phyloP scores from a whole-genome alignment of 2,888 invertebrate species.

The Stenichneumon culpator region DNA sequence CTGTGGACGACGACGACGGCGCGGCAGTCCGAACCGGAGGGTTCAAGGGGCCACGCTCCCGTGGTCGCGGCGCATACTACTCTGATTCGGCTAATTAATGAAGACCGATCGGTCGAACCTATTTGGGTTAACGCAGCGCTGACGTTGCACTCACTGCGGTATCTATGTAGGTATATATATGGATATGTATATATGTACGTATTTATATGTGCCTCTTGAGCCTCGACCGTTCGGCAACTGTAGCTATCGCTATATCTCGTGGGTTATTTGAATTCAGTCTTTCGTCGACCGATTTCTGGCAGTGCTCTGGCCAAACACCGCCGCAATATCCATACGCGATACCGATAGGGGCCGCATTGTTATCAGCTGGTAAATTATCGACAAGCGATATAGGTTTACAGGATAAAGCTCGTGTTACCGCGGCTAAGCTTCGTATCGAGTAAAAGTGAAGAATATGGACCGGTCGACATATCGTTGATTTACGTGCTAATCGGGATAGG shows the following conservation, averaged over 20 bases:
- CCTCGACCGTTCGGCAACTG: constrained; percentile 10
- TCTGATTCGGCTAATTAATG: constrained; percentile 80
- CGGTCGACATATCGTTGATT: neutral
- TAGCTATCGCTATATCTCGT: neutral
- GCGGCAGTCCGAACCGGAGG: constrained; percentile 47
- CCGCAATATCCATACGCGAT: constrained; percentile 23
- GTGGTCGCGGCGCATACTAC: constrained; percentile 12
- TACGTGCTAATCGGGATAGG: neutral
- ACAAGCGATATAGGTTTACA: neutral
- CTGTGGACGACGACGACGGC: constrained; percentile 15
- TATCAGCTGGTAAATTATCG: constrained; percentile 32
- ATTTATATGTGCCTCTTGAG: constrained; percentile 27
- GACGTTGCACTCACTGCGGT: constrained; percentile 73
- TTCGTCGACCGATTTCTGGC: constrained; percentile 41
- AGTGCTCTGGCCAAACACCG: constrained; percentile 9
- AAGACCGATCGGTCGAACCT: constrained; percentile 81
- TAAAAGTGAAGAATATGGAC: too few relatives aligned
- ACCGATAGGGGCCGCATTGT: constrained; percentile 41
- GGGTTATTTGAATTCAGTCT: constrained; percentile 34
- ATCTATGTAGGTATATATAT: constrained; percentile 44
- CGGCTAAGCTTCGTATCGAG: neutral
- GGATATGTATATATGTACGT: neutral
- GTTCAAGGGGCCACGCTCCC: constrained; percentile 9
- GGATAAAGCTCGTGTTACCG: neutral
- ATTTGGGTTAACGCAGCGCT: constrained; percentile 79